Conservation (phyloP, 2,113 vertebrate species). For the western clawed frog (Xenopus tropicalis) region UCB_Xtro_10.0 CM004450.2:120651001-120651500, state of each 20-base stretch:
- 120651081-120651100: neutral
- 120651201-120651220: neutral
- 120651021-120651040: neutral
- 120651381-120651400: neutral
- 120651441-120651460: neutral
- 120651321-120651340: neutral
- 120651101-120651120: neutral
- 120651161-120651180: neutral
- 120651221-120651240: neutral
- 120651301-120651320: neutral
- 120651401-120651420: neutral
- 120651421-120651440: neutral
- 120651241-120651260: neutral
- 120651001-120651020: neutral
- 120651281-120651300: neutral
- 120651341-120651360: neutral
- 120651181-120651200: neutral
- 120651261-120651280: neutral
- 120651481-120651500: too few relatives aligned
- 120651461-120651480: neutral
- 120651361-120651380: conserved; percentile 4
- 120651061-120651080: neutral
- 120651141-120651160: neutral
- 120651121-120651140: neutral
- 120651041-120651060: too few relatives aligned